Conservation (phyloP, 2,888 invertebrate genomes). For the Ormyrus nitidulus region DNA sequence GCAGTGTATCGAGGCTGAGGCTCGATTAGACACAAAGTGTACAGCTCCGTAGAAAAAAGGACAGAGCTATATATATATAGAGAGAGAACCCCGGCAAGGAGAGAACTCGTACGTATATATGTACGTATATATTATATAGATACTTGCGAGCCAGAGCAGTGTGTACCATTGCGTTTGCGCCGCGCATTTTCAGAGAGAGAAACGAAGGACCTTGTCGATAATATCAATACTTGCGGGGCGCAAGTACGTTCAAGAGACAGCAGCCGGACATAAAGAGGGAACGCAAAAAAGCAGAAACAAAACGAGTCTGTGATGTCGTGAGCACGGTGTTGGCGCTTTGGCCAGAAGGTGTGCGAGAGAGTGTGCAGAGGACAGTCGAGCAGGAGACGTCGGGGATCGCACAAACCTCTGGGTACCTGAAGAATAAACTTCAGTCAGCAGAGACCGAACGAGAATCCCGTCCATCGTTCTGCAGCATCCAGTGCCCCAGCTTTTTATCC, state of each 20-base stretch:
- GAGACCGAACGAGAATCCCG: too few species aligned
- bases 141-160: too few species aligned
- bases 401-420: too few species aligned
- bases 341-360: constrained; percentile 1
- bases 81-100: neutral
- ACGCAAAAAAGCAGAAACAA: neutral
- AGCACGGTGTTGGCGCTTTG: neutral
- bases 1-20: too few species aligned
- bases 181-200: constrained; percentile 13
- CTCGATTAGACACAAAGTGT: too few species aligned
- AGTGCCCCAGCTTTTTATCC: too few species aligned
- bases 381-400: too few species aligned
- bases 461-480: too few species aligned
- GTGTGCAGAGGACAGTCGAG: constrained; percentile 10
- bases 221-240: constrained; percentile 44
- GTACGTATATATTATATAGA: neutral
- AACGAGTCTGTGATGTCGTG: constrained; percentile 31
- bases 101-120: neutral
- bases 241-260: neutral
- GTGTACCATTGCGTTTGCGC: constrained; percentile 42
- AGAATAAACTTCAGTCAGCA: too few species aligned
- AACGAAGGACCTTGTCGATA: constrained; percentile 45
- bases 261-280: too few species aligned
- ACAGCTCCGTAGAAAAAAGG: too few species aligned
- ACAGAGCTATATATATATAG: too few species aligned